phyloP scores from a whole-genome alignment of 2,113 vertebrate species.

The Chamaea fasciata region DNA sequence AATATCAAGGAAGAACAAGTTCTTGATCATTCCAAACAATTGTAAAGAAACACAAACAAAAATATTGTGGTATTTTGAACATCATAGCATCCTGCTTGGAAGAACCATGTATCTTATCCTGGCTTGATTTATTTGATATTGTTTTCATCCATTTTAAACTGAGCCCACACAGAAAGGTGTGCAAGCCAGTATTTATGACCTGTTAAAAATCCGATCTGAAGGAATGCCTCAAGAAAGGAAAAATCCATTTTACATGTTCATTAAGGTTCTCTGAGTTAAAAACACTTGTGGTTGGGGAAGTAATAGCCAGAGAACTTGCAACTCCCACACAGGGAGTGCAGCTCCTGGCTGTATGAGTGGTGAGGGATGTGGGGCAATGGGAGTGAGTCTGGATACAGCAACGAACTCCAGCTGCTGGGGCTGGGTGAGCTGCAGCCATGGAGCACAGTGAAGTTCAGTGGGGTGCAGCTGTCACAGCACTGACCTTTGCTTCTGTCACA shows the following conservation, averaged over 20 bases:
- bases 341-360: not conserved
- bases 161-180: not conserved
- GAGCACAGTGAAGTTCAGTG: not conserved
- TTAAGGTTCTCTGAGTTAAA: not conserved
- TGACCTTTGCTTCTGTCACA: not conserved
- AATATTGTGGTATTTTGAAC: not conserved
- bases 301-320: not conserved
- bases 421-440: not conserved
- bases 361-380: not conserved
- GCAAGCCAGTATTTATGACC: not conserved
- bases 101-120: not conserved
- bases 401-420: not conserved
- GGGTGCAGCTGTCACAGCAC: not conserved
- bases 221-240: not conserved
- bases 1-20: not conserved
- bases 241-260: not conserved
- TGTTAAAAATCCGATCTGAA: not conserved
- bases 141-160: not conserved
- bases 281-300: not conserved
- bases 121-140: not conserved
- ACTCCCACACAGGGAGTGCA: not conserved
- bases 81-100: not conserved
- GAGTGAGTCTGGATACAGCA: fast-evolving
- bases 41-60: not conserved
- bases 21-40: not conserved